Percentiles rank a stretch among this genome's conserved stretches.
Conservation (phyloP, 1,140 invertebrate species). For the Bombus haemorrhoidalis region DNA sequence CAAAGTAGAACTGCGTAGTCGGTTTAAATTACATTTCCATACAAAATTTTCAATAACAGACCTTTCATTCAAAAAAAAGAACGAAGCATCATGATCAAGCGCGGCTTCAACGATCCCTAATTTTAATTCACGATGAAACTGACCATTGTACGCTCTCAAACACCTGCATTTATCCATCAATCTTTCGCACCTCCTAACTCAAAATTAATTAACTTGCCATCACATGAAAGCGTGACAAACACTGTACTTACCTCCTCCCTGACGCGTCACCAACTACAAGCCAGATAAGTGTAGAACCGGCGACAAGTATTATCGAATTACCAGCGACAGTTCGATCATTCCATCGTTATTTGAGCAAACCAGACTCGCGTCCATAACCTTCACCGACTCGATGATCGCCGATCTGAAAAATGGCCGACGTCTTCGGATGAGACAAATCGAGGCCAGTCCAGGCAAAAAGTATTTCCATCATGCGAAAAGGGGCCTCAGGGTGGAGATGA, state of each 20-base stretch:
- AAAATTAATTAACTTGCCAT: conserved; percentile 4
- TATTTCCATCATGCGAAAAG: not conserved
- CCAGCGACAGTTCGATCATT: not conserved
- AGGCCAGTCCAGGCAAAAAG: not conserved
- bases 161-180: conserved; percentile 4
- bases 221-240: not conserved
- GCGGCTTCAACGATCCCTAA: not conserved
- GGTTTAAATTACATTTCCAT: no score
- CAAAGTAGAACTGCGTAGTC: not conserved
- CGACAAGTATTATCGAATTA: not conserved
- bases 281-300: not conserved
- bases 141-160: not conserved
- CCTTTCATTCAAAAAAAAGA: not conserved
- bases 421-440: conserved; percentile 1
- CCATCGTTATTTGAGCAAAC: no score
- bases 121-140: not conserved
- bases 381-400: not conserved
- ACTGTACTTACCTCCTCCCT: not conserved
- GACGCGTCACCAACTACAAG: not conserved
- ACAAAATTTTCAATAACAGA: no score
- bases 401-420: no score
- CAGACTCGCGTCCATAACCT: not conserved
- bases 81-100: not conserved
- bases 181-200: not conserved
- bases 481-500: conserved; percentile 12